Evolutionary conservation across 2,113 vertebrate species (phyloP), one percentile per base, ranked within the genome.

Genomic region (Percopsis transmontana): DNA sequence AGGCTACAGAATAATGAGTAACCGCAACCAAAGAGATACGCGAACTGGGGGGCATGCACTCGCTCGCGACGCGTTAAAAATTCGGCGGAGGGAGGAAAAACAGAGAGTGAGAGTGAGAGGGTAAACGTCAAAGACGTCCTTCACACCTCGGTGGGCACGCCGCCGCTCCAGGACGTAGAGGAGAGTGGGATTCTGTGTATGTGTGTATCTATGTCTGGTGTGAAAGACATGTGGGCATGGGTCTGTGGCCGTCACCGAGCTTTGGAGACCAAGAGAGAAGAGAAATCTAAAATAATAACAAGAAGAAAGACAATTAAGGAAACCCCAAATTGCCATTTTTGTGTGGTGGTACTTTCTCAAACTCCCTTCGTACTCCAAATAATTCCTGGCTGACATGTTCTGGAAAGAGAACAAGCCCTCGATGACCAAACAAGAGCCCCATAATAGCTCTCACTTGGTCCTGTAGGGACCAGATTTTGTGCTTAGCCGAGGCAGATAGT

Each of bases 381-480:
- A 73, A 65, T 74, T 68, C 50, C 53, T 33, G 12, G 61, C 9
- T 70, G 76, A 80, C 77, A 62, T 73, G 57, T 59, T 77, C 78
- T 81, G 83, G 78, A 62, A 40, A 61, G 62, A 66, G 70, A 73
- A 76, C 74, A 68, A 57, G 66, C 76, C 60, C 66, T 79, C 53
- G 39, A 55, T 2, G 74, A 60, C 47, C 51, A 44, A 80, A 84
- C 79, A 80, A 74, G 66, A 74, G 60, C 40, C 45, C 23, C 23
- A 55, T 68, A 86, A 82, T 66, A 76, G 68, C 67, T 74, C 41
- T 39, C 45, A 24, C 16, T 69, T 62, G n/a, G 71, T 75, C 42
- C 64, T 72, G 41, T 42, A 40, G 42, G 58, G 44, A 66, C 58
- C 42, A 59, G 20, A 62, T 62, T 66, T 57, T 50, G 21, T 70